phyloP scores from a whole-genome alignment of 30 jellyfish, hydroid and myxozoan genomes.

The Morbakka virulenta region DNA sequence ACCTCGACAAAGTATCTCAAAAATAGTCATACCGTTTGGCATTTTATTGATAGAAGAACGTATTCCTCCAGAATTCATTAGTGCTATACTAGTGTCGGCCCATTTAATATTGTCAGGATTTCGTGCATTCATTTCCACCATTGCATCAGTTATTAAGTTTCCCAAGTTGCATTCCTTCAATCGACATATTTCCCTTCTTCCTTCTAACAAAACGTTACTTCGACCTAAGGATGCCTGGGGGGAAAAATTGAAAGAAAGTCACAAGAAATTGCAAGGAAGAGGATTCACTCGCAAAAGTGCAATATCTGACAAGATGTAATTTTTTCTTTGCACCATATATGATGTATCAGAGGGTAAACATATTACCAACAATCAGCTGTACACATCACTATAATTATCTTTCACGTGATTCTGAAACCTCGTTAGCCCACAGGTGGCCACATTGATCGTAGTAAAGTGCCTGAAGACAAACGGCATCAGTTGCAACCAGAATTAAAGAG shows the following conservation, averaged over 20 bases:
- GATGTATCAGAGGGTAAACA: too few relatives aligned
- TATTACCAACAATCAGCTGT: too few relatives aligned
- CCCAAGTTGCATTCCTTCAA: conserved; percentile 91
- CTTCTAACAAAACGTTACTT: conserved; percentile 79
- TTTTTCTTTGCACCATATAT: too few relatives aligned
- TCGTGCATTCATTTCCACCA: conserved; percentile 54
- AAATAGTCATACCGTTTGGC: conserved; percentile 62
- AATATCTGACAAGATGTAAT: too few relatives aligned
- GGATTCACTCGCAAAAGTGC: too few relatives aligned
- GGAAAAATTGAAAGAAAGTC: not conserved
- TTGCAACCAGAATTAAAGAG: too few relatives aligned
- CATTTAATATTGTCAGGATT: conserved; percentile 73
- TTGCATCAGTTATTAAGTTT: conserved; percentile 77
- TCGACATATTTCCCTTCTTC: conserved; percentile 72
- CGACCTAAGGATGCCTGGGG: conserved; percentile 66
- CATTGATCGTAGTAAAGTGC: too few relatives aligned
- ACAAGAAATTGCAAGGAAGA: too few relatives aligned
- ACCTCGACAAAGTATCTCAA: not conserved
- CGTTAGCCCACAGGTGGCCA: too few relatives aligned
- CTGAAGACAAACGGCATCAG: too few relatives aligned
- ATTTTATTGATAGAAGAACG: conserved; percentile 67
- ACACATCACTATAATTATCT: too few relatives aligned
- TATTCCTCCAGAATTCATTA: conserved; percentile 92
- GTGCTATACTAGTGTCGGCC: conserved; percentile 81
- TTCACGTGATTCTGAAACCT: too few relatives aligned